Percentiles rank a stretch among this genome's conserved stretches.
phyloP scores from a whole-genome alignment of 2,888 invertebrate species.

The Pachycephus smyrnensis region DNA sequence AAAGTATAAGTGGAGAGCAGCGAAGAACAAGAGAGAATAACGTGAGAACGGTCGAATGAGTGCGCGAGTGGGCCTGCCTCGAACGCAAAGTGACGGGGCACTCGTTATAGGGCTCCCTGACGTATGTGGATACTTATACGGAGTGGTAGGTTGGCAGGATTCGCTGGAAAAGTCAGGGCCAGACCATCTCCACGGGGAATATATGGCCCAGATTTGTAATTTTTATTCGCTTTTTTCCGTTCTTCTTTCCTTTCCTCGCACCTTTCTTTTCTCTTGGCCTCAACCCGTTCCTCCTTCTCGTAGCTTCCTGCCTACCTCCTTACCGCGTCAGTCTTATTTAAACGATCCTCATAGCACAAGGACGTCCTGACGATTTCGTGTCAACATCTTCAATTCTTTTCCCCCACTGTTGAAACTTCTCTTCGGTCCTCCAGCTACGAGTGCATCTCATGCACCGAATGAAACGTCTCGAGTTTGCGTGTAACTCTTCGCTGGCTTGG shows the following conservation, averaged over 20 bases:
- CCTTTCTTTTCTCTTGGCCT: not conserved
- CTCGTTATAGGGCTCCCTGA: constrained; percentile 19
- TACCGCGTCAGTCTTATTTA: not conserved
- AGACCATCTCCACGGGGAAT: constrained; percentile 49
- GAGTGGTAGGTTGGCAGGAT: constrained; percentile 35
- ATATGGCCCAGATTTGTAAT: constrained; percentile 51
- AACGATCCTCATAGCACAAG: too few species aligned
- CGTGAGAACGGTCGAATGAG: too few species aligned
- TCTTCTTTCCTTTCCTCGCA: not conserved
- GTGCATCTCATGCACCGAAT: too few species aligned
- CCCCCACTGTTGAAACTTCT: too few species aligned
- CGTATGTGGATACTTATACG: constrained; percentile 38
- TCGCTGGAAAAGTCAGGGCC: constrained; percentile 42
- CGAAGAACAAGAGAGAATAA: too few species aligned
- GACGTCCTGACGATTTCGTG: too few species aligned
- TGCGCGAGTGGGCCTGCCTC: not conserved
- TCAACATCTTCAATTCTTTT: too few species aligned
- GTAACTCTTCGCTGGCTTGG: too few species aligned
- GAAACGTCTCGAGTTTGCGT: too few species aligned
- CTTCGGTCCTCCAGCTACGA: too few species aligned
- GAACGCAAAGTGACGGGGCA: not conserved
- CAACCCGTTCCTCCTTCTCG: constrained; percentile 12
- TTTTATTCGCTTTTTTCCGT: constrained; percentile 40
- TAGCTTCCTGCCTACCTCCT: constrained; percentile 2
- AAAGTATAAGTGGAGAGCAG: too few species aligned